Conservation (phyloP, 2,888 invertebrate genomes). For the Ichneumoninae sp. region DNA sequence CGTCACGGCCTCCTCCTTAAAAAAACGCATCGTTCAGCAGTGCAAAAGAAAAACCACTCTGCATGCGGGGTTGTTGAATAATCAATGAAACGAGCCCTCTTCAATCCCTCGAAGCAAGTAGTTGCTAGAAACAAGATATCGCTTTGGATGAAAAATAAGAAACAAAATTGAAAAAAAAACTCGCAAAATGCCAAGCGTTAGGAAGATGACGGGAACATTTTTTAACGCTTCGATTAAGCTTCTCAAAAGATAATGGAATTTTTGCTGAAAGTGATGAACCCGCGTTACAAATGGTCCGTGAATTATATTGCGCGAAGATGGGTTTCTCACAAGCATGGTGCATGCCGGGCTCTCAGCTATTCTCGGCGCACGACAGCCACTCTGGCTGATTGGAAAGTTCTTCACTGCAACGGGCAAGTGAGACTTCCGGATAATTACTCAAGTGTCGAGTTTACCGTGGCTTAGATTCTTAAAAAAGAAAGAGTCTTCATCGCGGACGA, state of each 20-base stretch:
- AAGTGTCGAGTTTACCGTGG: constrained; percentile 40
- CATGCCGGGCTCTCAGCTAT: constrained; percentile 24
- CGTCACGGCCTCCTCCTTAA: constrained; percentile 57
- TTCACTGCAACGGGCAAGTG: constrained; percentile 52
- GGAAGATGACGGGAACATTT: background rate
- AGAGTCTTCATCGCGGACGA: background rate
- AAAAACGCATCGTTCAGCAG: constrained; percentile 72
- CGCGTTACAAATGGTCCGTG: constrained; percentile 36
- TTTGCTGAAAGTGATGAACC: constrained; percentile 3
- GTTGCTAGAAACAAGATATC: background rate
- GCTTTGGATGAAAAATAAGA: background rate
- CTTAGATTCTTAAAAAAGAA: constrained; percentile 12
- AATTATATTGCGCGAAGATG: constrained; percentile 52
- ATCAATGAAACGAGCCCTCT: background rate
- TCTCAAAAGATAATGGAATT: background rate
- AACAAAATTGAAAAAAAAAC: background rate
- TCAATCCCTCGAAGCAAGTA: background rate
- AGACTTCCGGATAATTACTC: constrained; percentile 54
- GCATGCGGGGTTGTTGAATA: constrained; percentile 66
- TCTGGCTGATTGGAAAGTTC: constrained; percentile 63
- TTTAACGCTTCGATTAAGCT: background rate
- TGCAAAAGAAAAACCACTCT: constrained; percentile 65
- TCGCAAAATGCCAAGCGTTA: background rate
- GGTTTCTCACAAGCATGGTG: constrained; percentile 24
- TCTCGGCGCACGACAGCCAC: constrained; percentile 52